Conservation (phyloP, 2,888 invertebrate species). For the Callimorpha dominula region DNA sequence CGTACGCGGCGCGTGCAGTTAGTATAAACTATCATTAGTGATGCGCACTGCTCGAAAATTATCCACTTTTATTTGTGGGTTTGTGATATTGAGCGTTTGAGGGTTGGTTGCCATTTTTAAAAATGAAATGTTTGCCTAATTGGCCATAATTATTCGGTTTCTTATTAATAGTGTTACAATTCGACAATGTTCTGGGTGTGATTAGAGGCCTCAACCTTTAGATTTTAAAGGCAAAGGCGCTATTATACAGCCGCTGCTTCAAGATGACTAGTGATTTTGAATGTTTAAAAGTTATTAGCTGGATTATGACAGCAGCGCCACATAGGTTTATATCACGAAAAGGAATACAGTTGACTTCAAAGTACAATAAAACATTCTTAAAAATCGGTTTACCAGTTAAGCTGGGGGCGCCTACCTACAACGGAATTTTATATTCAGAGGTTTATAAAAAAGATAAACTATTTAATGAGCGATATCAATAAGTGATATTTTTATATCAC, state of each 20-base stretch:
- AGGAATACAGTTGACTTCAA: not conserved
- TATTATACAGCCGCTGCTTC: not conserved
- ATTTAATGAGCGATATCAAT: too few relatives aligned
- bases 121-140: not conserved
- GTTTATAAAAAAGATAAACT: too few relatives aligned
- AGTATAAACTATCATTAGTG: constrained; percentile 66
- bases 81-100: constrained; percentile 56
- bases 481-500: too few relatives aligned
- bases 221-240: not conserved
- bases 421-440: too few relatives aligned
- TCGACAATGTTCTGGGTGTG: not conserved
- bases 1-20: constrained; percentile 58
- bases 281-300: not conserved
- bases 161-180: not conserved
- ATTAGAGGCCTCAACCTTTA: not conserved
- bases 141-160: not conserved
- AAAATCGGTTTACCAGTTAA: too few relatives aligned
- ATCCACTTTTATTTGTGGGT: constrained; percentile 64
- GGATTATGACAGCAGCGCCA: not conserved
- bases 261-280: not conserved
- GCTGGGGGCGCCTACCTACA: too few relatives aligned
- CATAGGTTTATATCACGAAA: not conserved
- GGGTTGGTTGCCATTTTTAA: constrained; percentile 38
- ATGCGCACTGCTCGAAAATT: constrained; percentile 61
- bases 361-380: not conserved